Evolutionary conservation across 2,797 vertebrate species (phyloP).

Genomic region (Margarornis squamiger): DNA sequence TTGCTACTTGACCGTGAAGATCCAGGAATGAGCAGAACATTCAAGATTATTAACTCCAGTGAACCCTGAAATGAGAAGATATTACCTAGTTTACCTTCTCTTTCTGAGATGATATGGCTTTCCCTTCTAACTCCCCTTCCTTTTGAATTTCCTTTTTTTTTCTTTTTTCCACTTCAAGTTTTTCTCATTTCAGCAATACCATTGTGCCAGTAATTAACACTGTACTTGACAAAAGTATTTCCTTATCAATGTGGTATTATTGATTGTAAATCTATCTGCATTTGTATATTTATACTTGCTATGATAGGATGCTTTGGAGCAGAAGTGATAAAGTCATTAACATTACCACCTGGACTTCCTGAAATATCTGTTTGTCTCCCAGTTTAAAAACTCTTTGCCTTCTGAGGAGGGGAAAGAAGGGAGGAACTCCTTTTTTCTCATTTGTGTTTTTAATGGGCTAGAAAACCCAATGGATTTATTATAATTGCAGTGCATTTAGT

Average conservation of each 20-base stretch:
- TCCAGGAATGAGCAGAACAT: constrained; percentile 22
- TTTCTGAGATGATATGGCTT: not conserved
- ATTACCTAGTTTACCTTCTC: constrained; percentile 7
- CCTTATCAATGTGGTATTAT: not conserved
- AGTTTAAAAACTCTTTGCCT: not conserved
- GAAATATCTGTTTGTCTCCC: not conserved
- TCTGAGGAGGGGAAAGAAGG: not conserved
- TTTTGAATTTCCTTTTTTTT: not conserved
- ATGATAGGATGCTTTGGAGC: not conserved
- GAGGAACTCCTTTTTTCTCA: constrained; percentile 14
- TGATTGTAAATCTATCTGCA: not conserved
- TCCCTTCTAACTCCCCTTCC: not conserved
- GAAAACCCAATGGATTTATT: constrained; percentile 29
- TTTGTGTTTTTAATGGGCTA: constrained; percentile 43
- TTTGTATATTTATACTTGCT: not conserved
- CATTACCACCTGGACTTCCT: not conserved
- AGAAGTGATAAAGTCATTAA: not conserved
- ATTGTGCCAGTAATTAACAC: not conserved
- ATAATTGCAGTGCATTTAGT: not conserved
- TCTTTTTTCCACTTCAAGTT: not conserved
- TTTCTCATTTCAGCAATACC: not conserved
- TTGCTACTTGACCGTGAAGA: constrained; percentile 34
- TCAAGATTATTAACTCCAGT: constrained; percentile 50
- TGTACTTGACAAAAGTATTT: not conserved
- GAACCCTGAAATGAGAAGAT: constrained; percentile 56